Evolutionary conservation across 2,888 invertebrate genomes (phyloP).

Genomic region (Clitarchus hookeri): DNA sequence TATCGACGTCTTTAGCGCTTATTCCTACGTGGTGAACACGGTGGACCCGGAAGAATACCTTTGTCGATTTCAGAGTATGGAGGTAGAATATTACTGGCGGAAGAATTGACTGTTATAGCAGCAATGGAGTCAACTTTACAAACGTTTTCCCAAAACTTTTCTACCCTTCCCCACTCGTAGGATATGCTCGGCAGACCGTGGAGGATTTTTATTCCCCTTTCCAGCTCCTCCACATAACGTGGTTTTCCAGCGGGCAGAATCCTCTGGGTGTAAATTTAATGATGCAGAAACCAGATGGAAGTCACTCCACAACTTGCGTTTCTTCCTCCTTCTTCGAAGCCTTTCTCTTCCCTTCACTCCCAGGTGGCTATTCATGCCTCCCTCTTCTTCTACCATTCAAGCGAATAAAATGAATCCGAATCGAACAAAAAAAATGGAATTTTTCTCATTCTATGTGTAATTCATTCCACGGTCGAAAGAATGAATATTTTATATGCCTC

Average conservation of each 20-base stretch:
- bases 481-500: background rate
- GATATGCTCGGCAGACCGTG: background rate
- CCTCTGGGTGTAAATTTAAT: constrained; percentile 14
- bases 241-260: constrained; percentile 14
- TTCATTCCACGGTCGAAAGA: constrained; percentile 7
- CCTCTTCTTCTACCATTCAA: background rate
- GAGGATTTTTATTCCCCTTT: background rate
- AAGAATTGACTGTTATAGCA: background rate
- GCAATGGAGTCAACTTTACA: constrained; percentile 1
- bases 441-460: background rate
- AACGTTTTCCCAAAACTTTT: background rate
- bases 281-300: constrained; percentile 14
- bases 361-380: background rate
- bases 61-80: background rate
- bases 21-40: too few relatives aligned
- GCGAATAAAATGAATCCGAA: background rate
- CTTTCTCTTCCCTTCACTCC: background rate
- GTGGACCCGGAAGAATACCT: too few relatives aligned
- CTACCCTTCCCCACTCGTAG: background rate
- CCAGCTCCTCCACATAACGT: background rate
- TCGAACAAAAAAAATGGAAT: background rate
- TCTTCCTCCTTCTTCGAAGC: background rate
- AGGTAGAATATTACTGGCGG: background rate
- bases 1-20: too few relatives aligned
- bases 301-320: background rate